Evolutionary conservation across 1,140 invertebrate genomes (phyloP).

Genomic region (Drosophila quadrilineata): DNA sequence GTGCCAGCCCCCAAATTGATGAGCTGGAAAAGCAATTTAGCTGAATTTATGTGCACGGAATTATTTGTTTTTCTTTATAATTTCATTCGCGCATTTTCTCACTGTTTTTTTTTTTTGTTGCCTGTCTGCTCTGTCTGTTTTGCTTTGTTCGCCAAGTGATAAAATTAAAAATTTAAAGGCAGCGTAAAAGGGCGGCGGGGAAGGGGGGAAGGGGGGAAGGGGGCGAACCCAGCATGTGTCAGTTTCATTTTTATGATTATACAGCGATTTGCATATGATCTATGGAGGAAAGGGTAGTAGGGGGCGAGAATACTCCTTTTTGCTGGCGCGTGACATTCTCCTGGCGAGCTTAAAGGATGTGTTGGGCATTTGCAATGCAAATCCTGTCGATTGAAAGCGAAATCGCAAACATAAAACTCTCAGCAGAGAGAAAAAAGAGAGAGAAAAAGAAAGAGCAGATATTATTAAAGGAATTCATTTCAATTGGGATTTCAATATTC

Average conservation of each 20-base stretch:
- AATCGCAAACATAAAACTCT: constrained; percentile 53
- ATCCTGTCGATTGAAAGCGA: constrained; percentile 51
- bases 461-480: constrained; percentile 1
- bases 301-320: neutral
- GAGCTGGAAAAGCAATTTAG: constrained; percentile 64
- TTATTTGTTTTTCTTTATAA: too few species aligned
- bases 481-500: constrained; percentile 13
- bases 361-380: constrained; percentile 69
- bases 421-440: constrained; percentile 34
- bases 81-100: neutral
- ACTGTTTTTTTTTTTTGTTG: neutral
- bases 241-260: constrained; percentile 28
- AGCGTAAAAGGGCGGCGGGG: neutral
- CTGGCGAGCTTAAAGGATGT: constrained; percentile 53
- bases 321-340: constrained; percentile 55
- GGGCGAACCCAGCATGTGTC: neutral
- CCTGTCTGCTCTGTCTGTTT: neutral
- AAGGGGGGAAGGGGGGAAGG: neutral
- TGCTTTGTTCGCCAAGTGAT: constrained; percentile 6
- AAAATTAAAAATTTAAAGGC: constrained; percentile 37
- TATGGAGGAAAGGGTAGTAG: neutral
- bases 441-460: constrained; percentile 19
- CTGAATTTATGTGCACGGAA: constrained; percentile 56
- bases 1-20: constrained; percentile 47
- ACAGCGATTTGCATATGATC: constrained; percentile 35